Evolutionary conservation across 2,797 vertebrate genomes (phyloP).

Genomic region (Menidia menidia): DNA sequence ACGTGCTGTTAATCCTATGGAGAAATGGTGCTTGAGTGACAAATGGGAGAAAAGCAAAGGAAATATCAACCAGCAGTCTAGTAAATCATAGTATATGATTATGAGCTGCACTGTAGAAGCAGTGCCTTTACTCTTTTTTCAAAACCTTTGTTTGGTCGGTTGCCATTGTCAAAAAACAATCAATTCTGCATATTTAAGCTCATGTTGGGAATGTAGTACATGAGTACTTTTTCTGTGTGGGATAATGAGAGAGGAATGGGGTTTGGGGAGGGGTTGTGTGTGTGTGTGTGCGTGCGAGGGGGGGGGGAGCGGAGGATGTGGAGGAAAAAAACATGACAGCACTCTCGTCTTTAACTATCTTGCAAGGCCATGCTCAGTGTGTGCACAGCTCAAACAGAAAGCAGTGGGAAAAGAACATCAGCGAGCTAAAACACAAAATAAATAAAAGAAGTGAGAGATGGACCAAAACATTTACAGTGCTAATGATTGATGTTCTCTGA

Average conservation of each 20-base stretch:
- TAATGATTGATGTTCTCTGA: conserved; percentile 70
- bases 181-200: conserved; percentile 70
- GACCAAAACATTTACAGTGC: conserved; percentile 64
- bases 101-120: conserved; percentile 23
- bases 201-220: conserved; percentile 55
- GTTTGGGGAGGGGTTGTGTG: not conserved
- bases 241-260: conserved; percentile 62
- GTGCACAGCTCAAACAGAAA: conserved; percentile 41
- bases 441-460: conserved; percentile 35
- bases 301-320: conserved; percentile 26
- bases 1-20: conserved; percentile 53
- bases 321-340: conserved; percentile 57
- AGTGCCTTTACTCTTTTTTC: conserved; percentile 55
- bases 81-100: conserved; percentile 56
- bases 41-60: conserved; percentile 39
- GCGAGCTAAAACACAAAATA: conserved; percentile 26
- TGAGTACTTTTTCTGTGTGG: conserved; percentile 32
- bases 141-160: conserved; percentile 55
- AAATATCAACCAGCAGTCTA: conserved; percentile 37
- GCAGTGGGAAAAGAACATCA: conserved; percentile 56
- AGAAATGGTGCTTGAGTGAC: conserved; percentile 42
- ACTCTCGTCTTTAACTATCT: conserved; percentile 68
- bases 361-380: conserved; percentile 59
- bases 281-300: no score
- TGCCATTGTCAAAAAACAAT: conserved; percentile 63